Evolutionary conservation across 2,888 invertebrate species (phyloP), one percentile per base, ranked within the genome.

Genomic region (Malthinus seriepunctatus): DNA sequence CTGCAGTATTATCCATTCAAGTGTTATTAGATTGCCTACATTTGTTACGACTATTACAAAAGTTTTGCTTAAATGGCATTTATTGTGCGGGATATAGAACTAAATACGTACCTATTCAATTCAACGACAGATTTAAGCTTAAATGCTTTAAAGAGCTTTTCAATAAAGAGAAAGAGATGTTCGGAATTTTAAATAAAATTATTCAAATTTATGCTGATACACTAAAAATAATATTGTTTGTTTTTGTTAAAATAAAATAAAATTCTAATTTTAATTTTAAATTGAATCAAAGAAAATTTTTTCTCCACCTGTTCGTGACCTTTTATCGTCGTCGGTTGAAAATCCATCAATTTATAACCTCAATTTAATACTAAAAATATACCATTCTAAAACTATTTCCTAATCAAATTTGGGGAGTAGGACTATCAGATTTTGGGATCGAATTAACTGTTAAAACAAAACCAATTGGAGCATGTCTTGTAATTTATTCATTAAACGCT

Each of bases 1-100:
- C 65, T 65, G 64, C 66, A 63, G 65, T 64, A 69, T 71, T 71
- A 70, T 71, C 70, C 67, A 69, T 68, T 68, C 64, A 67, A 62
- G 54, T 53, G 54, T 61, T 66, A 66, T 66, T 66, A 63, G 64
- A 62, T 60, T 56, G 47, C 51, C 39, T 53, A 51, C 51, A 54
- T 59, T 51, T 59, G 54, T 59, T 59, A 55, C 32, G 32, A 38
- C 46, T 31, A 50, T 54, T 54, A 51, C 31, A 52, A 53, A 59
- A 59, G 50, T 53, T 42, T 59, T 42, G 42, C 48, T 11, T 57
- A 52, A 56, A 51, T 39, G 37, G 34, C 46, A 12, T 32, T 37
- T 50, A 46, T 44, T 23, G 23, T 23, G 23, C 23, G 23, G 23
- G 23, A 23, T 23, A 5, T 23, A 23, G 23, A 23, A 23, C 23